Evolutionary conservation across 2,888 invertebrate genomes (phyloP), one percentile per base, ranked within the genome.

Genomic region (Pegoplata infirma): DNA sequence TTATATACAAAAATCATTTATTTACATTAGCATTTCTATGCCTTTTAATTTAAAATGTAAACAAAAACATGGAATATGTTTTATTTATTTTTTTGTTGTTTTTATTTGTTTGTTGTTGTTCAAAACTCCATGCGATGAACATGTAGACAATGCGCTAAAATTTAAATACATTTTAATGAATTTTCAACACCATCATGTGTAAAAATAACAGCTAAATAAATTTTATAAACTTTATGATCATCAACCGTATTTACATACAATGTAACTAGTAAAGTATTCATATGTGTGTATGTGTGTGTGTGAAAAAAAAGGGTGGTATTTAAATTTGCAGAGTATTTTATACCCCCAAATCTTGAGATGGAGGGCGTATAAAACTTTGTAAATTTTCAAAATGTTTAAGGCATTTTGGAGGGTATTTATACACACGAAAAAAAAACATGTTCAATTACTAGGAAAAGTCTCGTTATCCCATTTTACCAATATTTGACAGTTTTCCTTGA

Each of bases 151-250:
- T 23, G 47, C 25, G 19, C 49, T 17, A 68, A 67, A 68, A 58
- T 58, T 49, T 68, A 58, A 56, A 56, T 17, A 58, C 10, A 49
- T 58, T 67, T 67, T 68, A 68, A 68, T 68, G 36, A 49, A 68
- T 68, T 68, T 68, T 68, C 47, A 67, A 67, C 67, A 56, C 67
- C 56, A 67, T 56, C 47, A 56, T 56, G 47, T 46, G 21, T 47
- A 51, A 40, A 49, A 64, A 51, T 40, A 56, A 46, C 67, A 67
- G 28, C 55, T 55, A 55, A 55, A 67, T 67, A 55, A 55, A 67
- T 67, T 67, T 19, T 19, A 21, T 47, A 67, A 47, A 67, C 28
- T 36, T 51, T 46, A 21, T 36, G 61, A 25, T 63, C 61, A 49
- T 63, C 47, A 32, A 51, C 23, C 23, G 6, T 12, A 49, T 56